phyloP scores from a whole-genome alignment of 1,140 invertebrate genomes.

The Orchestia grillus region DNA sequence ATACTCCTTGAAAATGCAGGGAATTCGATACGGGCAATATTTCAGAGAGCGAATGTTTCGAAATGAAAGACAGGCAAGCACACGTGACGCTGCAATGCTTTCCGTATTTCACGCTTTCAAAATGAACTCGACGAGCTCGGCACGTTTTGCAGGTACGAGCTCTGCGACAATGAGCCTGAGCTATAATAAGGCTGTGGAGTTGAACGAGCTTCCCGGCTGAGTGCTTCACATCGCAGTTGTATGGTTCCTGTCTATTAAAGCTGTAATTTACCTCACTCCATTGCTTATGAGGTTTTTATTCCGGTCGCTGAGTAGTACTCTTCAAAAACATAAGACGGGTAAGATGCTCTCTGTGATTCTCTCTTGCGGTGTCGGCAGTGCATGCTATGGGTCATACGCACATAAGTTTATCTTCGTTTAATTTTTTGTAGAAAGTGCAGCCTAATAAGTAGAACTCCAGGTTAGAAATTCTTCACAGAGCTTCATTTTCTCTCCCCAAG shows the following conservation, averaged over 20 bases:
- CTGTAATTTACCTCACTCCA: constrained; percentile 50
- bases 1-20: neutral
- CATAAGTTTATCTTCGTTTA: neutral
- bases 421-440: neutral
- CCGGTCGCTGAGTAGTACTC: neutral
- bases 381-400: neutral
- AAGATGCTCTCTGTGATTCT: neutral
- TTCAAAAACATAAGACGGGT: neutral
- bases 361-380: neutral
- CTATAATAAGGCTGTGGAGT: neutral
- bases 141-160: constrained; percentile 31
- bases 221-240: constrained; percentile 20
- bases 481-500: neutral
- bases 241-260: constrained; percentile 25
- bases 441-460: neutral
- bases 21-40: neutral
- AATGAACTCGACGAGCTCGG: neutral
- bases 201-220: constrained; percentile 27
- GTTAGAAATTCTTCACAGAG: neutral
- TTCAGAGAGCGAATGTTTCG: neutral
- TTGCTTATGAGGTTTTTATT: constrained; percentile 41
- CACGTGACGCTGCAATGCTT: constrained; percentile 42
- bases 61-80: neutral
- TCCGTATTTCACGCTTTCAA: constrained; percentile 37
- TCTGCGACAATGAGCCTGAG: neutral